Evolutionary conservation across 2,888 invertebrate genomes (phyloP).

Genomic region (Zeuzera pyrina): DNA sequence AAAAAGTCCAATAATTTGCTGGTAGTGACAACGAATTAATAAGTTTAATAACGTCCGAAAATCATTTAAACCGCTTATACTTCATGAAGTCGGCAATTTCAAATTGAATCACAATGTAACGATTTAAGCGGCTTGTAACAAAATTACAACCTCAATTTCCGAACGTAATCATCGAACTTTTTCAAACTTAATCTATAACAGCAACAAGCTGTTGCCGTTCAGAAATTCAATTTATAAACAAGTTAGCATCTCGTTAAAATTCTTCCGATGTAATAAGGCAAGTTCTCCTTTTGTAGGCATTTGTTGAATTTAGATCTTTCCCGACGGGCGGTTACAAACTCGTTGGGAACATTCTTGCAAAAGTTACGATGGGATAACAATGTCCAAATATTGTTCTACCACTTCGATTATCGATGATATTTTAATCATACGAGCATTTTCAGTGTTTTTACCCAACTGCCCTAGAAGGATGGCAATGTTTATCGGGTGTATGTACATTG

Average conservation of each 20-base stretch:
- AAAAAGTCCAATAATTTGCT: background rate
- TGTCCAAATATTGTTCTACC: conserved; percentile 2
- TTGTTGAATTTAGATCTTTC: conserved; percentile 30
- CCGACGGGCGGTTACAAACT: conserved; percentile 5
- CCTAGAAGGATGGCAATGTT: no score
- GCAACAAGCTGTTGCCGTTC: conserved; percentile 57
- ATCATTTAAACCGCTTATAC: background rate
- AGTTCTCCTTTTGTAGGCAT: conserved; percentile 22
- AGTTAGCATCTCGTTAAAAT: conserved; percentile 69
- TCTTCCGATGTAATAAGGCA: conserved; percentile 40
- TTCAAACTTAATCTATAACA: conserved; percentile 59
- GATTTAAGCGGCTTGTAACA: conserved; percentile 1
- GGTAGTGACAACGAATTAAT: background rate
- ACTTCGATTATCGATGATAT: no score
- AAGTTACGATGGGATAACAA: conserved; percentile 8
- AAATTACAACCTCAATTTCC: conserved; percentile 37
- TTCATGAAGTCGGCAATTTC: no score
- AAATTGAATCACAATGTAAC: conserved; percentile 1
- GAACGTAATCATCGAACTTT: conserved; percentile 56
- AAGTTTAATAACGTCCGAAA: background rate
- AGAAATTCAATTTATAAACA: conserved; percentile 69
- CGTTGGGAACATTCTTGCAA: conserved; percentile 12
- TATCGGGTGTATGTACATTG: no score
- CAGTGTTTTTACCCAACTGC: no score
- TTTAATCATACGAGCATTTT: no score